Base-by-base conservation (phyloP, 92 coral and sea anemone species). In the Paramuricea clavata region DNA sequence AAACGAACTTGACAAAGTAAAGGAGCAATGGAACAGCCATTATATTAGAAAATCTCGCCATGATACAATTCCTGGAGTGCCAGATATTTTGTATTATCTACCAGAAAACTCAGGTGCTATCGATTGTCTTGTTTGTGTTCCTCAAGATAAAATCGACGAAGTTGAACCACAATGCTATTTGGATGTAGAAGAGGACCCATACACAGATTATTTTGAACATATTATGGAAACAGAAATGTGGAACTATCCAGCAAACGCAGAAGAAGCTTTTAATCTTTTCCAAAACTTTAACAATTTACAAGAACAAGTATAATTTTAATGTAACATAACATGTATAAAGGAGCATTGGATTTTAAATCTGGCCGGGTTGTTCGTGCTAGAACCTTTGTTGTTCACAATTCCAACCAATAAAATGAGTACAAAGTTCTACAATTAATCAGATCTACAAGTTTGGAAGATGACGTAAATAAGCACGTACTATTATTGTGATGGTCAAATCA, bases 21-120 rank as follows among this genome's bases (percentile, higher is more conserved):
- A n/a, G 39, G 85, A 86, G 23, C 90, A 86, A 65, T 86, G 90
- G 90, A 86, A 86, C 49, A 76, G 85, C 43, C 90, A 86, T 61
- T 78, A 78, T 56, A 86, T 86, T 33, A 39, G 64, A 15, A 82
- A 60, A 70, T 88, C 87, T 49, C 59, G 82, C 33, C 69, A 88
- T 74, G 62, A 59, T 76, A n/a, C 83, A 27, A 17, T 72, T 5
- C 25, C 60, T 30, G 87, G 83, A 39, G 82, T 81, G 41, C 91
- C 87, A 81, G 87, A 88, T 81, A 41, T 81, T 54, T 68, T 87
- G 91, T 88, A 81, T 22, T 70, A 44, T 76, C 52, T 87, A 34
- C 90, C 81, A 41, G 90, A 87, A 71, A 81, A 81, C 64, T 69
- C 81, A 26, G 68, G 69, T 26, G 35, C 47, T 12, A 70, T 72